Evolutionary conservation across 2,797 vertebrate genomes (phyloP), one percentile per base, ranked within the genome.

Genomic region (Gadopsis bispinosus): DNA sequence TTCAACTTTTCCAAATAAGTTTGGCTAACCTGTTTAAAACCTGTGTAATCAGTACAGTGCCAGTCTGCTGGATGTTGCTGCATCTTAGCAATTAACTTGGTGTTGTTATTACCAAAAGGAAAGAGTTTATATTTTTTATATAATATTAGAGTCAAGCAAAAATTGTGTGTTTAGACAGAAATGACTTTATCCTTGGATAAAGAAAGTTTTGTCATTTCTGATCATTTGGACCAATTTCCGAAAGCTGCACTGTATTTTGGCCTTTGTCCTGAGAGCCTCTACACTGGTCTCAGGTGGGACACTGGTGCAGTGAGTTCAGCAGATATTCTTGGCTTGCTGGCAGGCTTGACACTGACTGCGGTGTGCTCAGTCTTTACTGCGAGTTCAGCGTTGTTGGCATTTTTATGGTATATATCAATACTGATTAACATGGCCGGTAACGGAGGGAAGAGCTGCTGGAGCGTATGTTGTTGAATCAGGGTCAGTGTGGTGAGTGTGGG

Each of bases 231-330:
- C 53, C 26, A 50, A 56, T 56, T 16, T 22, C 47, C 5, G 14
- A 51, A 45, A 29, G 37, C 75, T 67, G 37, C 33, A 8, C 26
- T 33, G 39, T 39, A 0, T 58, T 72, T 48, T 60, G 78, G 77
- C 79, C 69, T 82, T 31, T 61, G 78, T 62, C 51, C 66, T 64
- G 55, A n/a, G 73, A 70, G 77, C 43, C 45, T 78, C 41, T 56
- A 4, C 65, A 6, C 51, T 47, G 69, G 33, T 80, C 77, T 86
- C 76, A 71, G 84, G 84, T 81, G 68, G 69, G 80, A 77, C 51
- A 1, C 63, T 88, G 87, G 76, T 89, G 91, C 91, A 89, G 85
- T 85, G 87, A 87, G 75, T 90, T 92, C 89, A 90, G 85, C 88
- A 87, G 77, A 85, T 89, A 87, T 90, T 81, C 70, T 61, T 80